A percentile compares a stretch with the other conserved stretches of the same genome.
Evolutionary conservation across 2,797 vertebrate genomes (phyloP).

Genomic region (Buphagus erythrorhynchus): DNA sequence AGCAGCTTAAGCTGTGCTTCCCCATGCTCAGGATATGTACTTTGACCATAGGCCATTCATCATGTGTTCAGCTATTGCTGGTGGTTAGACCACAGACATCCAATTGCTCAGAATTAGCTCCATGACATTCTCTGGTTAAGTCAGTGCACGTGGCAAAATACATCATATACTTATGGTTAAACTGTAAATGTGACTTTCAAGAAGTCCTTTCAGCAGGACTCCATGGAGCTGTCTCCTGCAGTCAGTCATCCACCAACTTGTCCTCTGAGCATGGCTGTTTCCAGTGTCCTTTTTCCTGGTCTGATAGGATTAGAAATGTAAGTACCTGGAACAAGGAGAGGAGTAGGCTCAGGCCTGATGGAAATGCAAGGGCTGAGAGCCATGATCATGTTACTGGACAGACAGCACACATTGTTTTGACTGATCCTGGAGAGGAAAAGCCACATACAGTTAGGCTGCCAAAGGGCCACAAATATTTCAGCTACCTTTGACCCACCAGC

Average conservation of each 20-base stretch:
- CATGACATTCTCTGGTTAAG: slow-evolving; percentile 53
- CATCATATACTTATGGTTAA: slow-evolving; percentile 34
- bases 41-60: slow-evolving; percentile 62
- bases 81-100: slow-evolving; percentile 70
- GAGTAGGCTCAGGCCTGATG: background rate
- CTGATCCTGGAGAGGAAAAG: background rate
- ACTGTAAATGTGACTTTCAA: background rate
- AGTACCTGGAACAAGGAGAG: background rate
- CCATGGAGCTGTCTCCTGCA: background rate
- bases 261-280: background rate
- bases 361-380: background rate
- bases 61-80: slow-evolving; percentile 13
- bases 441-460: background rate
- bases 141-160: slow-evolving; percentile 39
- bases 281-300: background rate
- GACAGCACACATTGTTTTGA: background rate
- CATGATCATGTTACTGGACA: background rate
- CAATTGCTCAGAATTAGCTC: slow-evolving; percentile 59
- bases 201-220: background rate
- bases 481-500: background rate
- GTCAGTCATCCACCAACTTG: background rate
- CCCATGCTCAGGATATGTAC: slow-evolving; percentile 31
- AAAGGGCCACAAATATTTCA: background rate
- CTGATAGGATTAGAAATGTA: slow-evolving; percentile 7
- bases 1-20: slow-evolving; percentile 13